Base-by-base conservation (phyloP, 2,888 invertebrate species). In the Synanthedon tipuliformis region DNA sequence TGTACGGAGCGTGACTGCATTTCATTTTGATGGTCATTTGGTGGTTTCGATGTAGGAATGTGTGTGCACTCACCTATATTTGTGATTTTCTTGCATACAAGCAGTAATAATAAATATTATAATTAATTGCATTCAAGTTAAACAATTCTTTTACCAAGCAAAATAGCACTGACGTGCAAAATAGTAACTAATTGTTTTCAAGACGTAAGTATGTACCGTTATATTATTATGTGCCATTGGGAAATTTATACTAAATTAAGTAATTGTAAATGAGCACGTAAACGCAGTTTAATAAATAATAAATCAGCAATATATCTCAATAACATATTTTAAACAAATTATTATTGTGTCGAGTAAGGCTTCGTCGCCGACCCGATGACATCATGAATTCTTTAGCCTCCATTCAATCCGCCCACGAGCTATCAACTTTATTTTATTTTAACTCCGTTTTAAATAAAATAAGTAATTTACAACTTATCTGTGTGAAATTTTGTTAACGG, bases 361-460 rank as follows among this genome's bases (percentile, higher is more conserved):
- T 76, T 69, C 74, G 78, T 73, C 73, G 71, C 34, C 58, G 58
- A 56, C 55, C 54, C 54, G 56, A 75, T 78, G 78, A 78, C 75
- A 77, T 78, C 78, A 78, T 69, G 54, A 57, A 60, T 61, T 58
- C 58, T 58, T 58, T 60, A 65, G 61, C 71, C 69, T 68, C 66
- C 61, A 51, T 57, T 55, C 53, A 56, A 54, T 56, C 61, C 70
- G 63, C 77, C 78, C 64, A 73, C 72, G 61, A 54, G 40, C 50
- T 54, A 52, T 55, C 53, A 45, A n/a, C 45, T 12, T 45, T 13
- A 45, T 15, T 45, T 45, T 45, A 45, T 15, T 45, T 45, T 45
- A 45, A 10, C n/a, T 45, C 45, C 15, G 45, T 34, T 34, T 34
- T 5, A 34, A 34, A 34, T 34, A 23, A 23, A 23, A 23, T 23